These are phyloP conservation scores for Myioborus melanocephalus DNA, from an alignment of 2,797 vertebrate genomes.

Conservation along the genomic window DNA sequence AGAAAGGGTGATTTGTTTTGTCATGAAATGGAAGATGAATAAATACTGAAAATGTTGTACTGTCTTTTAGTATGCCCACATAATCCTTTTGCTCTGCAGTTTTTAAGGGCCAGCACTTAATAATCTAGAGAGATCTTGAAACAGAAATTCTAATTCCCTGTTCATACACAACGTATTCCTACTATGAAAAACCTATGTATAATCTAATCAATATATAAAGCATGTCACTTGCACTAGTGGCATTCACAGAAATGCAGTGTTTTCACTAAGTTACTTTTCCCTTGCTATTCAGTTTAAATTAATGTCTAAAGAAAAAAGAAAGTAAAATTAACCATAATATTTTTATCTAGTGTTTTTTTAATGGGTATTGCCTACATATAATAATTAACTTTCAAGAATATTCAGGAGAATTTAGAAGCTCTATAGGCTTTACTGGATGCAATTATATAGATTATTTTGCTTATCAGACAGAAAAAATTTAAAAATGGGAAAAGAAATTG, in stretches of 20 bases:
- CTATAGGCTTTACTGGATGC: neutral
- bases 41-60: neutral
- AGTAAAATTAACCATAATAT: neutral
- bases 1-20: neutral
- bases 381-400: neutral
- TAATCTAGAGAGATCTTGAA: neutral
- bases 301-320: neutral
- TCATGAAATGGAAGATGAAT: neutral
- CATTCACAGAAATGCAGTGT: neutral
- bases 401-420: neutral
- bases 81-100: neutral
- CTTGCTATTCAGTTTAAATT: neutral
- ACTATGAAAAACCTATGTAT: neutral
- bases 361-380: fast-evolving
- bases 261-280: neutral
- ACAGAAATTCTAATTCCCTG: neutral
- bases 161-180: neutral
- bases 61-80: neutral
- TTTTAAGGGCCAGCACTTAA: neutral
- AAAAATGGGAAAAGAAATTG: neutral
- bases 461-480: neutral
- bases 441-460: neutral
- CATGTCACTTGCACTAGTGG: neutral
- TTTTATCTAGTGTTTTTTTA: neutral
- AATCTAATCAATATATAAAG: neutral